Base-by-base conservation (phyloP, 2,113 vertebrate genomes). In the Pardalotus punctatus region DNA sequence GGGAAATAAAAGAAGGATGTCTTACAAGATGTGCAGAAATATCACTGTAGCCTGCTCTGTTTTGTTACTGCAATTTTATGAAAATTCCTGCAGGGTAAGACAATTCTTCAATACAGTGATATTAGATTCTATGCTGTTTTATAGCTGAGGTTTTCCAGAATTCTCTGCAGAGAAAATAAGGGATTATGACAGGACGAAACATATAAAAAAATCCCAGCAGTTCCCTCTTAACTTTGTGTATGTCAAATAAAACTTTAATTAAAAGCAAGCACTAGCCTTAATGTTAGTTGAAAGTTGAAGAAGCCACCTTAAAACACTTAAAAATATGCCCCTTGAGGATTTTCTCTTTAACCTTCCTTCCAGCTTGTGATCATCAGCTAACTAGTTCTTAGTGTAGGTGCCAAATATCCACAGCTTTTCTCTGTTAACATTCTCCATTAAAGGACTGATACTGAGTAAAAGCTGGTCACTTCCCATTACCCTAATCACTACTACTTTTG, bases 41-140 rank as follows among this genome's bases (percentile, higher is more conserved):
- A 88, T 54, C 47, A 27, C 62, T 86, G 33, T 62, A 73, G 82
- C 62, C 57, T 92, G 23, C 57, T 88, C 67, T 83, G 40, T 80
- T 96, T 80, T 43, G 50, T 92, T 93, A 33, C 45, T 77, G 60
- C 76, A 86, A 28, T 93, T 88, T 80, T 62, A 65, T 91, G 74
- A 88, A 91, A 67, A 91, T 81, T 94, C 72, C 77, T 2, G 0
- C 65, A 65, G 86, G 86, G 80, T 79, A 36, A 74, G 64, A 33
- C n/a, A 53, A 28, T n/a, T 29, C 77, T 74, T 64, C 65, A 66
- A 6, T 81, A 65, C 21, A 77, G 20, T 76, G 56, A 79, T 93
- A 88, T 47, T 92, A 77, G 79, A 62, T 96, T 93, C 92, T 80
- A 27, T 88, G 40, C 57, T 72, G 21, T 79, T 96, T 93, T 82